Conservation (phyloP, 1,140 invertebrate genomes). For the Pachypsylla venusta region DNA sequence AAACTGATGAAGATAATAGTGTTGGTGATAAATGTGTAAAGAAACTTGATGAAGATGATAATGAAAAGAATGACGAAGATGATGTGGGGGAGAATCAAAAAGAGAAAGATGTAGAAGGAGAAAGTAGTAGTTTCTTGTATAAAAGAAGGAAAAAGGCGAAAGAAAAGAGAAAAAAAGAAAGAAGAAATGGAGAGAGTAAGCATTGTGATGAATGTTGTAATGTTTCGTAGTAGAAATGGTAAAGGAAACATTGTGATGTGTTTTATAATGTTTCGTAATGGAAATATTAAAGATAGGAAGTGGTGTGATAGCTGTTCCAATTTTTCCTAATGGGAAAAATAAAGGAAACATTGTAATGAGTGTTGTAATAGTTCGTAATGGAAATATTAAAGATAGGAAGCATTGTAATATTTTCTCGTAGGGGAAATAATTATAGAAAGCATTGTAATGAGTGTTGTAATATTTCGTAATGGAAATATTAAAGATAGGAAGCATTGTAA, state of each 20-base stretch:
- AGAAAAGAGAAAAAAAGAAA: background rate
- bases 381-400: background rate
- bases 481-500: background rate
- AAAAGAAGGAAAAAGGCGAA: background rate
- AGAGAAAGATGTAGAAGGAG: conserved; percentile 1
- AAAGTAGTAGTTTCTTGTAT: no score
- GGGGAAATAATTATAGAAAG: background rate
- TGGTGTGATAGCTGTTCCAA: background rate
- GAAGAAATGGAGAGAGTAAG: no score
- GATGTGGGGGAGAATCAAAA: background rate
- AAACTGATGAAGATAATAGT: background rate
- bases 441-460: background rate
- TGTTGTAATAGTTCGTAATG: background rate
- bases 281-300: no score
- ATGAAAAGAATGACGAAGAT: no score
- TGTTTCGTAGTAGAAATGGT: background rate
- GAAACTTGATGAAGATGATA: background rate
- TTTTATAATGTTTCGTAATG: no score
- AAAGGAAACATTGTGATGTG: background rate
- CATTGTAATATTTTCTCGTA: background rate
- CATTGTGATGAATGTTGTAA: background rate
- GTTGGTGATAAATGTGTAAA: background rate
- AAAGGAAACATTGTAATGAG: background rate
- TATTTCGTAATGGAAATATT: background rate
- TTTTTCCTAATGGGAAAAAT: background rate